Evolutionary conservation across 2,113 vertebrate genomes (phyloP).

Genomic region (Hyperopisus bebe): DNA sequence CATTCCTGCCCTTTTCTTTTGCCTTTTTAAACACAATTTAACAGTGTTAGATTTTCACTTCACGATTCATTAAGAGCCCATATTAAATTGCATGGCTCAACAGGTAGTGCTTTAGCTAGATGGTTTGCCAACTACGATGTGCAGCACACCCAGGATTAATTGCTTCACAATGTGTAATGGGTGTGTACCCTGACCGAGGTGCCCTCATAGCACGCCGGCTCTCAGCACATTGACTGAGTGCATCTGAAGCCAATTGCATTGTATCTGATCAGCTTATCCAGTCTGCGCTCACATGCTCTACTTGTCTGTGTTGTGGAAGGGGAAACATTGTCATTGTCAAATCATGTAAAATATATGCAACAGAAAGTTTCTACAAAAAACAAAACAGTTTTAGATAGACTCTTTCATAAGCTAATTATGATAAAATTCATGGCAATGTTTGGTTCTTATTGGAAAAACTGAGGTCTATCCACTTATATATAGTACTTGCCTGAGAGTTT

Average conservation of each 20-base stretch:
- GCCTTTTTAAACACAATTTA: constrained; percentile 70
- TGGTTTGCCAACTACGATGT: constrained; percentile 58
- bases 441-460: background rate
- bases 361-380: background rate
- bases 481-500: background rate
- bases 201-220: constrained; percentile 51
- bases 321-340: constrained; percentile 20
- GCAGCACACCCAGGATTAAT: constrained; percentile 61
- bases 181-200: constrained; percentile 62
- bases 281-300: constrained; percentile 54
- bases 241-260: constrained; percentile 57
- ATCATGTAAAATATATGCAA: background rate
- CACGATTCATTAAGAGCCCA: constrained; percentile 66
- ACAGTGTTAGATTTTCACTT: constrained; percentile 63
- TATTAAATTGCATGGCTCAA: constrained; percentile 56
- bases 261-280: constrained; percentile 53
- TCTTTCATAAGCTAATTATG: too few relatives aligned
- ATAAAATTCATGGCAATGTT: background rate
- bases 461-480: background rate
- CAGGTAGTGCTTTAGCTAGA: constrained; percentile 43
- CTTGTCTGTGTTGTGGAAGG: constrained; percentile 45
- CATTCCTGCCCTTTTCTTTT: constrained; percentile 41
- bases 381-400: background rate
- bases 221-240: constrained; percentile 50
- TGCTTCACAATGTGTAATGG: constrained; percentile 67